Evolutionary conservation across 1,140 invertebrate species (phyloP).

Genomic region (Papilio helenus): DNA sequence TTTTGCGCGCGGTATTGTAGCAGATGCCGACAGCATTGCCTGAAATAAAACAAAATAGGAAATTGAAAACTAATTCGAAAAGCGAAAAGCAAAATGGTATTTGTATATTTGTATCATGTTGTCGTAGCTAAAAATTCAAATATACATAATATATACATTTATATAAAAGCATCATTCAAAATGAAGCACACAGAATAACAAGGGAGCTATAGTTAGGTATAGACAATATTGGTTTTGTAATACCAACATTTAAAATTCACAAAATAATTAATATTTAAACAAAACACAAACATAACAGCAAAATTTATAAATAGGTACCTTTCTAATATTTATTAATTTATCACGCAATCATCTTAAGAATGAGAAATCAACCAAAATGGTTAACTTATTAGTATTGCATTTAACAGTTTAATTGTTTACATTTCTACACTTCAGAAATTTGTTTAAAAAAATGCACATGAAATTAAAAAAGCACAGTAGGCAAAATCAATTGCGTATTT

Average conservation of each 20-base stretch:
- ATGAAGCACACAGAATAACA: background rate
- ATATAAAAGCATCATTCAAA: background rate
- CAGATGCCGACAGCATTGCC: slow-evolving; percentile 81
- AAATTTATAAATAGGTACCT: too few species aligned
- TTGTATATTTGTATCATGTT: background rate
- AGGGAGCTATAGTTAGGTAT: background rate
- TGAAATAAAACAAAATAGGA: slow-evolving; percentile 73
- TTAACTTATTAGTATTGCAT: too few species aligned
- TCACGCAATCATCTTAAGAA: too few species aligned
- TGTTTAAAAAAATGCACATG: background rate
- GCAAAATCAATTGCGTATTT: slow-evolving; percentile 28
- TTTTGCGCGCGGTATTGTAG: slow-evolving; percentile 82
- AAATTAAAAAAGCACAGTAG: slow-evolving; percentile 17
- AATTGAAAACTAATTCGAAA: slow-evolving; percentile 68
- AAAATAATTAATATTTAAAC: slow-evolving; percentile 41
- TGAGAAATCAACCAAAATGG: too few species aligned
- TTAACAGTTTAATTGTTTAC: too few species aligned
- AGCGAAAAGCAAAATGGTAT: slow-evolving; percentile 54
- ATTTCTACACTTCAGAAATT: background rate
- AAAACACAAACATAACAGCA: slow-evolving; percentile 33
- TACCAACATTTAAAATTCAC: slow-evolving; percentile 36
- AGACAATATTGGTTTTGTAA: background rate
- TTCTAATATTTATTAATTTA: too few species aligned
- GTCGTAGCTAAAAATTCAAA: background rate
- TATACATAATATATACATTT: background rate